Conservation (phyloP, 2,113 vertebrate genomes). For the Phasianus colchicus region DNA sequence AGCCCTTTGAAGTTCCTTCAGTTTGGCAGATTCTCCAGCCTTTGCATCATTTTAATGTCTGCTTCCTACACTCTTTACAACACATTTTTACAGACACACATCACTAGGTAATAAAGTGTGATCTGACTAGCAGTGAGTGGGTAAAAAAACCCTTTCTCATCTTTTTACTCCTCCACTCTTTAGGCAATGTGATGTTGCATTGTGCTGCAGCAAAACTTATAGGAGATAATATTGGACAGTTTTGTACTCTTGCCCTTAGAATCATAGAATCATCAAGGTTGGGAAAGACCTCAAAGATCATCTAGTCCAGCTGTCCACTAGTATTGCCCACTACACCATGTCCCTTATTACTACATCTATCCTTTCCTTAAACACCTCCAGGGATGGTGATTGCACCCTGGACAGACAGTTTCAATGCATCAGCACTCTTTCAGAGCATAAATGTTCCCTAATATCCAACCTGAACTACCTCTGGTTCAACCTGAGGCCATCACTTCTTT, state of each 20-base stretch:
- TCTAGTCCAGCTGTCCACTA: too few species aligned
- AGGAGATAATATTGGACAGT: neutral
- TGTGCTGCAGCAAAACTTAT: neutral
- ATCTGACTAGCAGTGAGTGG: neutral
- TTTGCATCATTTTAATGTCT: conserved; percentile 29
- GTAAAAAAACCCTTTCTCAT: neutral
- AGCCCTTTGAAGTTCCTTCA: conserved; percentile 54
- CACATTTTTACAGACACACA: neutral
- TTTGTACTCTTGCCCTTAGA: neutral
- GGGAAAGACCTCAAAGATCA: too few species aligned
- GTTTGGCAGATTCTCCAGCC: conserved; percentile 9
- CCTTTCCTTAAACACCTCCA: too few species aligned
- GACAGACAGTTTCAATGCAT: too few species aligned
- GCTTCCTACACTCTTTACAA: neutral
- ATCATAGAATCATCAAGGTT: too few species aligned
- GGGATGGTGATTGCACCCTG: too few species aligned
- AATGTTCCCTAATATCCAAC: too few species aligned
- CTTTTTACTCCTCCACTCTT: neutral
- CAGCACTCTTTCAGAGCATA: too few species aligned
- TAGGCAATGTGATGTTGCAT: neutral
- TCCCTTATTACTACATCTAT: too few species aligned
- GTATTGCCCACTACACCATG: too few species aligned
- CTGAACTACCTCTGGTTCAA: too few species aligned
- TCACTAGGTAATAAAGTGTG: neutral
- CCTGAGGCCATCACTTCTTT: too few species aligned